A percentile compares a stretch with the other conserved stretches of the same genome.
These are phyloP conservation scores for Odontamblyopus rebecca DNA, from an alignment of 2,797 vertebrate genomes.

Conservation along the genomic window DNA sequence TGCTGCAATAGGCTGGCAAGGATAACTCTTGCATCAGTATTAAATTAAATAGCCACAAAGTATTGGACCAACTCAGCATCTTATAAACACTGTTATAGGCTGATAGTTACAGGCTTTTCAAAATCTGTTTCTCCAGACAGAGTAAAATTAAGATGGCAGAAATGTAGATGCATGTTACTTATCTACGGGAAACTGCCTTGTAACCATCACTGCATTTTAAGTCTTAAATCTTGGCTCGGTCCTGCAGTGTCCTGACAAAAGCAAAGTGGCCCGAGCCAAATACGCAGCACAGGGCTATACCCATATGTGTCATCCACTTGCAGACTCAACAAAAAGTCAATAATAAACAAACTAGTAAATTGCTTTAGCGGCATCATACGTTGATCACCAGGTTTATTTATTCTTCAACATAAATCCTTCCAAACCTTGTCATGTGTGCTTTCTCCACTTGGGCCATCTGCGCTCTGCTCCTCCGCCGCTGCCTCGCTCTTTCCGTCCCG, in stretches of 20 bases:
- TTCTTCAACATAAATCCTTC: background rate
- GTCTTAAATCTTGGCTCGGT: slow-evolving; percentile 38
- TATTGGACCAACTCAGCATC: background rate
- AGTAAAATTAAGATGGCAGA: background rate
- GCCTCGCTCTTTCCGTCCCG: slow-evolving; percentile 61
- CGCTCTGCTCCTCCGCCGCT: slow-evolving; percentile 56
- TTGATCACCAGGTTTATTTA: too few species aligned
- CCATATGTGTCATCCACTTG: background rate
- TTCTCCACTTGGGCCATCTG: slow-evolving; percentile 41
- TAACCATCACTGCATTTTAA: background rate
- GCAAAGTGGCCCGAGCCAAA: slow-evolving; percentile 44
- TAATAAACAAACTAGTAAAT: background rate
- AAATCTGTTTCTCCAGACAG: background rate
- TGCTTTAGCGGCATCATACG: background rate
- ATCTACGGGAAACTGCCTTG: background rate
- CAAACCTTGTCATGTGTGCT: slow-evolving; percentile 61
- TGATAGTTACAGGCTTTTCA: background rate
- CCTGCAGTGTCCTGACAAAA: slow-evolving; percentile 29
- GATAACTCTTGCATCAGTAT: background rate
- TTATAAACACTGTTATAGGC: background rate
- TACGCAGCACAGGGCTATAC: background rate
- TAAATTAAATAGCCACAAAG: background rate
- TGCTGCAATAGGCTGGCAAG: background rate
- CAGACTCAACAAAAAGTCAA: background rate
- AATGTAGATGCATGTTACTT: background rate